A percentile compares a stretch with the other conserved stretches of the same genome.
Evolutionary conservation across 2,113 vertebrate species (phyloP).

Genomic region (Himantopus leucocephalus): DNA sequence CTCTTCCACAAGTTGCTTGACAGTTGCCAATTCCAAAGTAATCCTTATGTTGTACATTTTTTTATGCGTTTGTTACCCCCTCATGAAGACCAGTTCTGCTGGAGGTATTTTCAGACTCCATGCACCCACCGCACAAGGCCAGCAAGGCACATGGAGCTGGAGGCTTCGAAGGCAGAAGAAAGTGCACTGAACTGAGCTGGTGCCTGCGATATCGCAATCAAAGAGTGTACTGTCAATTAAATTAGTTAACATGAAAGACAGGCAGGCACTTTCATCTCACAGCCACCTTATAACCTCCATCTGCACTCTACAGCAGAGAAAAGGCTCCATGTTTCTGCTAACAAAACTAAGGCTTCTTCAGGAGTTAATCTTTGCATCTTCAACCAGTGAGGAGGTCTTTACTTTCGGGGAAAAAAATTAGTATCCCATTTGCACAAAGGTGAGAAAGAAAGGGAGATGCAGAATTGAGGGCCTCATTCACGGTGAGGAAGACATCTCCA

Average conservation of each 20-base stretch:
- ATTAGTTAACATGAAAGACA: background rate
- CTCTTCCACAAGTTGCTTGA: background rate
- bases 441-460: background rate
- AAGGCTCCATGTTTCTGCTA: fast-evolving
- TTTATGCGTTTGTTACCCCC: background rate
- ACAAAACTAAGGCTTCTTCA: background rate
- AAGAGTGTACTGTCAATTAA: background rate
- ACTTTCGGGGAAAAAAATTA: background rate
- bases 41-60: background rate
- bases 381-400: background rate
- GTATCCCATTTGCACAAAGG: background rate
- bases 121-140: fast-evolving
- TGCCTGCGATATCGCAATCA: fast-evolving
- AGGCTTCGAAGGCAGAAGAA: background rate
- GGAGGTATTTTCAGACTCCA: background rate
- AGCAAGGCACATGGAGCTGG: background rate
- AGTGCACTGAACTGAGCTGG: background rate
- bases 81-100: background rate
- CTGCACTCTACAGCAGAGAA: background rate
- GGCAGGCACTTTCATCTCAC: background rate
- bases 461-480: background rate
- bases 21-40: background rate
- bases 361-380: background rate
- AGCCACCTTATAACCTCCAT: background rate
- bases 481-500: background rate